Conservation (phyloP, 2,113 vertebrate genomes). For the Coturnix japonica region DNA sequence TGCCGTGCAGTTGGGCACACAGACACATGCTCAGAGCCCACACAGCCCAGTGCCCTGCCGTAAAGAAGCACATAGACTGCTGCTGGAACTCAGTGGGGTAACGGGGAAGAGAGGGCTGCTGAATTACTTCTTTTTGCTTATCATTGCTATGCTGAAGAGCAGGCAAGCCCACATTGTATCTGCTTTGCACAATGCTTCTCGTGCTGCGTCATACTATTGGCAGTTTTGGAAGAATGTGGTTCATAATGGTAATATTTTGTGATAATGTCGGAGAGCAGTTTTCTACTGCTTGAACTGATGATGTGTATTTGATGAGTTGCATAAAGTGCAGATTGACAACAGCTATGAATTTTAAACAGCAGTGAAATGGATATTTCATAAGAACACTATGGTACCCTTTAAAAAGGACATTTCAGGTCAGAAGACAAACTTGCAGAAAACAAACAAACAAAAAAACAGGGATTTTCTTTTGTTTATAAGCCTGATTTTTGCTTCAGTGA, state of each 20-base stretch:
- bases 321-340: neutral
- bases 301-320: accelerated
- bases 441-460: neutral
- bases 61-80: accelerated
- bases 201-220: neutral
- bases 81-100: neutral
- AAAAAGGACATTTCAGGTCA: accelerated
- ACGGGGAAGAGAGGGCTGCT: neutral
- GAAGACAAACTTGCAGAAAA: neutral
- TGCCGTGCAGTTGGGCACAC: too few species aligned
- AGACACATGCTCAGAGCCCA: too few species aligned
- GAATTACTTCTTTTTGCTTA: accelerated
- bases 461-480: neutral
- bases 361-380: neutral
- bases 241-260: accelerated
- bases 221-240: accelerated
- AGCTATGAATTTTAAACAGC: neutral
- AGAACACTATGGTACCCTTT: neutral
- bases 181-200: accelerated
- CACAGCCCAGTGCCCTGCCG: accelerated
- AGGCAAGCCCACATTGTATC: accelerated
- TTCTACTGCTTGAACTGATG: neutral
- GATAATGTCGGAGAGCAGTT: neutral
- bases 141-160: accelerated
- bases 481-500: neutral